Base-by-base conservation (phyloP, 2,113 vertebrate genomes). In the Camelus bactrianus region DNA sequence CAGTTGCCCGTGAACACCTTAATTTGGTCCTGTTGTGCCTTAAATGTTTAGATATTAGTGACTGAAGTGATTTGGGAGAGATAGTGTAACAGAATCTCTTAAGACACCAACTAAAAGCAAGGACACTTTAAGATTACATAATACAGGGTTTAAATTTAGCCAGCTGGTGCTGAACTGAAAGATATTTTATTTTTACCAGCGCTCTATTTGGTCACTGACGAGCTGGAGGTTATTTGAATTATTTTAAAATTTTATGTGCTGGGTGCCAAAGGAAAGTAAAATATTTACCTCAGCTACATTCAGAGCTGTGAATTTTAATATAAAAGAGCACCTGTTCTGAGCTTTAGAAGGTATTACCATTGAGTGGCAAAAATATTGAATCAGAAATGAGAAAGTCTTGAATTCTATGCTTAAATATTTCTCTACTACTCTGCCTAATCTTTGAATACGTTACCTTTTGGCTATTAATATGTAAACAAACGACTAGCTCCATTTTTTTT, bases 81-180 rank as follows among this genome's bases (percentile, higher is more conserved):
- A 79, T 77, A 81, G 85, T 92, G 22, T 89, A 96, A 75, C 72
- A 89, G 83, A 97, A 89, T 91, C 54, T 85, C 84, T 96, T 96
- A 95, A 84, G 60, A 97, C 52, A 83, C 77, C 69, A 95, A 89
- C 54, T 88, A 54, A 97, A 97, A 93, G 96, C 79, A 96, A 96
- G 94, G 92, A 92, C 94, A 84, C 85, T 98, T 97, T 97, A 96
- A 96, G 97, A 97, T 98, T 98, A 95, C 90, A 96, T 97, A 98
- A 98, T 88, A 46, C 69, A 75, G 70, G 24, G 91, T 96, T 96
- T 97, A 97, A 97, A 97, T 98, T 97, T 97, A 97, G 97, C 93
- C 69, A 77, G 82, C 75, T 97, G 93, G 62, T 96, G 81, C 82
- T 65, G 89, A 96, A 97, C 73, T 79, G 69, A 86, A 95, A 96